Conservation (phyloP, 2,113 vertebrate species). For the Tonatia bakeri region DNA sequence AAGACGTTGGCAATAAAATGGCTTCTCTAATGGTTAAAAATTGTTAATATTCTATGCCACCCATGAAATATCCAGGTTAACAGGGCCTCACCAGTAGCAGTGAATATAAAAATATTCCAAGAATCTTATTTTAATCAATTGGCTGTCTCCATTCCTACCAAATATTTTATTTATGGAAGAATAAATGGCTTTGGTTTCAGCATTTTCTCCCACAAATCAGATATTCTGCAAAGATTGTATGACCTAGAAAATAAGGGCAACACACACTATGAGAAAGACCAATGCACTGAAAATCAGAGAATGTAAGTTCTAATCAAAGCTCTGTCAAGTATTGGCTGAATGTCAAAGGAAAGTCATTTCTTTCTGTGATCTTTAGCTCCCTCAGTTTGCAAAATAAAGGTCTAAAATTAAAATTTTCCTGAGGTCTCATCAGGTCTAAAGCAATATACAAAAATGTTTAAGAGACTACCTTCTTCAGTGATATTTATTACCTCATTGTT, state of each 20-base stretch:
- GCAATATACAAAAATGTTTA: neutral
- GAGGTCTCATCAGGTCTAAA: neutral
- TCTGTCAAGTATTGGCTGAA: neutral
- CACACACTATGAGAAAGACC: neutral
- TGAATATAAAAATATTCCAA: neutral
- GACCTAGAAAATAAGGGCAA: neutral
- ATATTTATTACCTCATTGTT: neutral
- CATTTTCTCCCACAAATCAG: neutral
- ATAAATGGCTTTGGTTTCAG: neutral
- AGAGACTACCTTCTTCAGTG: neutral
- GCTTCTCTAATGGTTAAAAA: neutral
- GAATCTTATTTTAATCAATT: neutral
- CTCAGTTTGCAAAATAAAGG: constrained; percentile 4
- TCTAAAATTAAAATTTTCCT: neutral
- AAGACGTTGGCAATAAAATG: neutral
- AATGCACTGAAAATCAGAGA: neutral
- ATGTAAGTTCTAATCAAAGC: neutral
- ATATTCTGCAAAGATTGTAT: neutral
- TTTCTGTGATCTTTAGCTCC: neutral
- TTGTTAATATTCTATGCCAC: neutral
- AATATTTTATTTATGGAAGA: constrained; percentile 5
- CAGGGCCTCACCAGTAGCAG: neutral
- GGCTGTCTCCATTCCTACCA: neutral
- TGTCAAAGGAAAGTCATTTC: neutral
- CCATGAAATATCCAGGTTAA: neutral